These are phyloP conservation scores for Lasioglossum malachurum DNA, from an alignment of 2,888 invertebrate species.

Conservation along the genomic window DNA sequence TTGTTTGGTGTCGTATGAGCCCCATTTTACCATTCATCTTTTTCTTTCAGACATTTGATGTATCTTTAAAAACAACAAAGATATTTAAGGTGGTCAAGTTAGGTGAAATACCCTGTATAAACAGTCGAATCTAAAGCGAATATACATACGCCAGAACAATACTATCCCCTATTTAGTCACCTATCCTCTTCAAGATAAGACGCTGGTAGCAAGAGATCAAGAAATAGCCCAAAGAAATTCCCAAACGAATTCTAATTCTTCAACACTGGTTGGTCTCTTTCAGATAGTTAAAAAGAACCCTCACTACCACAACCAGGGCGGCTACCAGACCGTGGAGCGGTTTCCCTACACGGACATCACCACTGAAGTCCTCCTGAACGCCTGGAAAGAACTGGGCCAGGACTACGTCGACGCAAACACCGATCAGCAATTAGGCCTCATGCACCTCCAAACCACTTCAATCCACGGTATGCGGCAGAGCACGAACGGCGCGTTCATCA, in stretches of 20 bases:
- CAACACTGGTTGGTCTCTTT: background rate
- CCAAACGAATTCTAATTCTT: background rate
- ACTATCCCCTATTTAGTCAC: too few species aligned
- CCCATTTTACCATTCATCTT: too few species aligned
- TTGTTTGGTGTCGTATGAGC: too few species aligned
- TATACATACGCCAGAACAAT: too few species aligned
- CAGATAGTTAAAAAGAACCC: constrained; percentile 82
- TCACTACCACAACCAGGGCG: constrained; percentile 87
- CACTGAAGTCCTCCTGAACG: constrained; percentile 86
- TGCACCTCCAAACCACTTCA: constrained; percentile 88
- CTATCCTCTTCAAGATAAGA: too few species aligned
- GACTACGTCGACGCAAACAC: constrained; percentile 87
- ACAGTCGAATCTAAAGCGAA: too few species aligned
- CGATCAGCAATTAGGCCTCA: constrained; percentile 87
- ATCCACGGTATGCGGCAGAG: constrained; percentile 88
- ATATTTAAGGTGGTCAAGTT: too few species aligned
- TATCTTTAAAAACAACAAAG: too few species aligned
- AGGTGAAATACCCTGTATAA: too few species aligned
- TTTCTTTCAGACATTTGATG: too few species aligned
- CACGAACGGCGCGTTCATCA: constrained; percentile 88
- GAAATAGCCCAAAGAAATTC: too few species aligned
- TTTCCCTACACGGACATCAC: constrained; percentile 88
- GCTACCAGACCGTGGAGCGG: constrained; percentile 88
- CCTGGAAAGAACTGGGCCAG: constrained; percentile 88
- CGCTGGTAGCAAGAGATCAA: too few species aligned